Evolutionary conservation across 2,113 vertebrate genomes (phyloP), one percentile per base, ranked within the genome.

Genomic region (Pipra filicauda): DNA sequence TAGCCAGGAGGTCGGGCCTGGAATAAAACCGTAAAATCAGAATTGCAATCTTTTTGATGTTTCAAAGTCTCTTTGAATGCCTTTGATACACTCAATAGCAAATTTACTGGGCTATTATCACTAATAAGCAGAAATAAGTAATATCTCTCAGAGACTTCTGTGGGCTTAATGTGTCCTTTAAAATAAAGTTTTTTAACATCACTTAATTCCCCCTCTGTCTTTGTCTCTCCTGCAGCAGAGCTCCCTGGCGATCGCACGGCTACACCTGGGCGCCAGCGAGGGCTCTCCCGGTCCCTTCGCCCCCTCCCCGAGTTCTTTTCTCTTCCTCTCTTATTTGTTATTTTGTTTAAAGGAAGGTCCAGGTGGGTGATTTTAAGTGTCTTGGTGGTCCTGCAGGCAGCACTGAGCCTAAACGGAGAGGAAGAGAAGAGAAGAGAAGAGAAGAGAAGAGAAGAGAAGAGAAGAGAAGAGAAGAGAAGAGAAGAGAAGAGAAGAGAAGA

Each of bases 101-200:
- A 97, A 96, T 96, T 94, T 95, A 94, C 89, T 64, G 81, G 73
- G 91, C 69, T 96, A 95, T 96, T 94, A 96, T 96, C 97, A 93
- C 95, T 93, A 96, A 89, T 96, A 92, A 96, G 91, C 97, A 96
- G 96, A 91, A 96, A 96, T 94, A 94, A 97, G 95, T 91, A 91
- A 94, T 80, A 91, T 95, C 87, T 95, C 94, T 91, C 75, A 26
- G 58, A 90, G 89, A 86, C 95, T 86, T 96, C 91, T 95, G 30
- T 83, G 48, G 69, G 91, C 83, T 97, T 96, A 91, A 91, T 91
- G 43, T 48, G 81, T 85, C 65, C 94, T 93, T 93, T 91, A 88
- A 93, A 96, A 92, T 65, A 95, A 97, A 95, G 89, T 92, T 96
- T 96, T 95, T 82, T 48, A 82, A 87, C 92, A 77, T 39, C 85